Evolutionary conservation across 2,797 vertebrate species (phyloP).

Genomic region (Peromyscus attwateri): DNA sequence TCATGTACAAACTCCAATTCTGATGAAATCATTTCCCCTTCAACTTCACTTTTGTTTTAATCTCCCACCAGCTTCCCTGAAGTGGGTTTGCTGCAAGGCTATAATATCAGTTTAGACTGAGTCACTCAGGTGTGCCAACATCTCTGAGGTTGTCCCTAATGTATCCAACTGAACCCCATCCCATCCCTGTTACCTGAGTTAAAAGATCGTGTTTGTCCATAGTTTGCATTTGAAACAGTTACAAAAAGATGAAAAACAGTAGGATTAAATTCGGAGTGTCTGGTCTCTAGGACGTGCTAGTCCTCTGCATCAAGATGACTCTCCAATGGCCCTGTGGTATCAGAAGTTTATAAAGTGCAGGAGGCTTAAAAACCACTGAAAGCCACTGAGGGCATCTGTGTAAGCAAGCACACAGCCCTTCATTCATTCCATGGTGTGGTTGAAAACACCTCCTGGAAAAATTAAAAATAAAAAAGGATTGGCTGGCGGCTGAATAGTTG

Average conservation of each 20-base stretch:
- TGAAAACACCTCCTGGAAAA: constrained; percentile 51
- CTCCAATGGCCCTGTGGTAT: background rate
- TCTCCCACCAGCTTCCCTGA: constrained; percentile 68
- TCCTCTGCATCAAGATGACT: too few relatives aligned
- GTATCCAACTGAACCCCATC: background rate
- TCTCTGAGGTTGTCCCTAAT: constrained; percentile 52
- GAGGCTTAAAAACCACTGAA: background rate
- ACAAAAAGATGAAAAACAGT: background rate
- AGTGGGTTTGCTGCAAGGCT: constrained; percentile 66
- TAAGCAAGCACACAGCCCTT: constrained; percentile 27
- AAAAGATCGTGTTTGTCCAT: constrained; percentile 57
- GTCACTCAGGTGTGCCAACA: constrained; percentile 61
- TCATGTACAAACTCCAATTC: constrained; percentile 60
- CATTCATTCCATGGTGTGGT: constrained; percentile 7
- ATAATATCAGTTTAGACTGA: constrained; percentile 67
- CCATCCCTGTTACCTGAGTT: constrained; percentile 31
- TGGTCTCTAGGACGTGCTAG: background rate
- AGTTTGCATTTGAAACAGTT: constrained; percentile 52
- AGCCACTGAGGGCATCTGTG: background rate
- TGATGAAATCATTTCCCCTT: constrained; percentile 67
- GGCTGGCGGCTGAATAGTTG: background rate
- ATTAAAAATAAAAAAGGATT: constrained; percentile 50
- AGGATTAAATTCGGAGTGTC: background rate
- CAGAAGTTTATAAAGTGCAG: background rate
- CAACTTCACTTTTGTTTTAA: constrained; percentile 70